Base-by-base conservation (phyloP, 2,888 invertebrate species). In the Scaptomyza flava region DNA sequence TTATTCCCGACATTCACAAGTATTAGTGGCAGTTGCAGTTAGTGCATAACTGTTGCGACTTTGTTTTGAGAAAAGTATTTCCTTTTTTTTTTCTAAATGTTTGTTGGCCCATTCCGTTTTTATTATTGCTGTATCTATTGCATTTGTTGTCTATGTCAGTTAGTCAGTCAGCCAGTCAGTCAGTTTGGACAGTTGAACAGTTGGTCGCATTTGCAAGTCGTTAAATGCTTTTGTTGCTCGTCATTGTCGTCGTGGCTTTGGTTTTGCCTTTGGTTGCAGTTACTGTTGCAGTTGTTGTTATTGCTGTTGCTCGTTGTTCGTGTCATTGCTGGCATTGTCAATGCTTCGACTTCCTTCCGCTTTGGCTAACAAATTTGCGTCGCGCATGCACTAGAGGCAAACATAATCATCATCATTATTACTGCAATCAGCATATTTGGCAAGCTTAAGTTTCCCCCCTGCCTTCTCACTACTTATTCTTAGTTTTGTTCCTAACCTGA, bases 381-480 rank as follows among this genome's bases (percentile, higher is more conserved):
- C 71, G 85, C 81, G 82, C 81, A 82, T 82, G 81, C 81, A 84
- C 85, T 53, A 64, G 68, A 67, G 76, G 81, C 85, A 81, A 87
- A 87, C 87, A 85, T 82, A 82, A 82, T 82, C 87, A 82, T 82
- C 87, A 82, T 82, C 81, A 87, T 82, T 82, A 82, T 82, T 82
- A 81, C 88, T 69, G 79, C 81, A 82, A 82, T 82, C 81, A 82
- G 87, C 81, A 82, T 82, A 82, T 82, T 82, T 82, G 81, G 81
- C 81, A 81, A 85, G 79, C 85, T 72, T 73, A 63, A 76, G 63
- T 70, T 36, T 6, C 6, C 12, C 34, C 33, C 14, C 47, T 42
- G 41, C 23, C 48, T 45, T 14, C 7, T 27, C 23, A 5, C 30
- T 36, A n/a, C n/a, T n/a, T n/a, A 50, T 53, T 57, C 71, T 69